These are phyloP conservation scores for Brachyptera putata DNA, from an alignment of 2,888 invertebrate genomes.

Conservation along the genomic window DNA sequence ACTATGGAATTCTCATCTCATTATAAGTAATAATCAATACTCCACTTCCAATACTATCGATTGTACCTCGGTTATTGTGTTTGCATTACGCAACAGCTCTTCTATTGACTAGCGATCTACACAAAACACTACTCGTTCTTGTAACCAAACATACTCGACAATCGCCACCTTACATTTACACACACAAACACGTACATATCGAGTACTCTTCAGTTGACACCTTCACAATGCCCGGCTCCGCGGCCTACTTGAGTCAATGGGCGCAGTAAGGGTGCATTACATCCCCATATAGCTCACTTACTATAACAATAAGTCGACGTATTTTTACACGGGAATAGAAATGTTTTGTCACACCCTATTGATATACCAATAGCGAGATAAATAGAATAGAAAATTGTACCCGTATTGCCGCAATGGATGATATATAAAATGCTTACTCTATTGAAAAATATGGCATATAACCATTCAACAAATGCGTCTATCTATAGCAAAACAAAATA, in stretches of 20 bases:
- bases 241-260: slow-evolving; percentile 4
- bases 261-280: background rate
- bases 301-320: background rate
- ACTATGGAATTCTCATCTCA: too few relatives aligned
- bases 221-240: slow-evolving; percentile 19
- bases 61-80: too few relatives aligned
- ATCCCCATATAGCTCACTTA: background rate
- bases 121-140: too few relatives aligned
- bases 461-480: too few relatives aligned
- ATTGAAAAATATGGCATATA: too few relatives aligned
- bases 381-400: background rate
- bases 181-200: slow-evolving; percentile 4
- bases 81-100: too few relatives aligned
- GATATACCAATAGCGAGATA: background rate
- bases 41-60: too few relatives aligned
- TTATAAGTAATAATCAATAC: too few relatives aligned
- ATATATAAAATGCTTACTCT: too few relatives aligned
- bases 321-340: background rate
- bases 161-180: background rate
- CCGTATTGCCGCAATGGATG: too few relatives aligned
- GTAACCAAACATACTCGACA: slow-evolving; percentile 14
- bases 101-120: too few relatives aligned
- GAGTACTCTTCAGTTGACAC: slow-evolving; percentile 24
- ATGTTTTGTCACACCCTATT: slow-evolving; percentile 1
- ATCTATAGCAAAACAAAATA: too few relatives aligned